Evolutionary conservation across 2,113 vertebrate genomes (phyloP), one percentile per base, ranked within the genome.

Genomic region (Phoxinus phoxinus): DNA sequence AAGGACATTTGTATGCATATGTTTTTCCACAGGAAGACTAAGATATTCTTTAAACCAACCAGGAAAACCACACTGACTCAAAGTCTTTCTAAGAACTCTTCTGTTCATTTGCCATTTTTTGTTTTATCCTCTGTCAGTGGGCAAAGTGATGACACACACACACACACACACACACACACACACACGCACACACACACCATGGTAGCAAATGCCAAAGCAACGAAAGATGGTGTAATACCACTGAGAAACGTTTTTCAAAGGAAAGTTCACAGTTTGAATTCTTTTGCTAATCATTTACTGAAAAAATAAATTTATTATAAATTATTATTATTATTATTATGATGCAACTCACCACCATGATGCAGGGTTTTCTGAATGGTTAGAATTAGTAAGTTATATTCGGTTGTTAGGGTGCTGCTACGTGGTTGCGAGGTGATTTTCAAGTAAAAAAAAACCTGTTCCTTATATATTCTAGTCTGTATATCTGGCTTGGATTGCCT

Each of bases 21-120:
- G 61, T 27, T 81, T 81, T 81, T 69, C 79, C 41, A 81, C 61
- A 23, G 46, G 65, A 41, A 72, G 63, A 71, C 10, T 12, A 41
- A 27, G 27, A 21, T 30, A 78, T 30, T 67, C 25, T 27, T 25
- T 53, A 80, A 41, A 72, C 27, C 3, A 63, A 65, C 23, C 41
- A 51, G 56, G 56, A 23, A 46, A 85, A 85, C 75, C 63, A 19
- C 19, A 69, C 25, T 48, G 58, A 65, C 46, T 61, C 41, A 46
- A 9, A 32, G 11, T 63, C 35, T 73, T 84, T 84, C 82, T 48
- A 61, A 75, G 82, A 75, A 75, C 35, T 17, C 17, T 72, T 72
- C 48, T 37, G 15, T 85, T 79, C n/a, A 80, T 65, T 81, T 81
- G 35, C 61, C 19, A 19, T 59, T 69, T 71, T 11, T 79, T 32